phyloP scores from a whole-genome alignment of 2,113 vertebrate genomes.

The Sturnira hondurensis region DNA sequence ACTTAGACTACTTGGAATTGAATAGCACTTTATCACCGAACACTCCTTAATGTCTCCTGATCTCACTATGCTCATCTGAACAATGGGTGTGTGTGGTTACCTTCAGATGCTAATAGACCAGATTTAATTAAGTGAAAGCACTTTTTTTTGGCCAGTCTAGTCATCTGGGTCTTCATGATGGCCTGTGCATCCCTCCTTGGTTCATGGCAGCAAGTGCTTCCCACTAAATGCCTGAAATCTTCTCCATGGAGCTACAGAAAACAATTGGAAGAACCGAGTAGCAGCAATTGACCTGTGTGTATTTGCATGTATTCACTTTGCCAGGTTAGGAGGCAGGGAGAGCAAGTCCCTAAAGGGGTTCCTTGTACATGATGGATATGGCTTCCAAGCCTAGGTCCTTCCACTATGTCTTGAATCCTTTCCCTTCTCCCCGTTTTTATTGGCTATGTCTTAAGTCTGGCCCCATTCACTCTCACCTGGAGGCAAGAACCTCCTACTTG shows the following conservation, averaged over 20 bases:
- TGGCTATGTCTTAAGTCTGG: not conserved
- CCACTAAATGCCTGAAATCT: not conserved
- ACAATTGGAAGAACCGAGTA: accelerated
- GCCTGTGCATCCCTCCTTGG: not conserved
- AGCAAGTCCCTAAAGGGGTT: not conserved
- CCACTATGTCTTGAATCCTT: not conserved
- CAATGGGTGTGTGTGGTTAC: not conserved
- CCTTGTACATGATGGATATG: not conserved
- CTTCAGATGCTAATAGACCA: not conserved
- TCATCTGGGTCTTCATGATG: not conserved
- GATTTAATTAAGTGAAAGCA: not conserved
- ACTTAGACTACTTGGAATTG: not conserved
- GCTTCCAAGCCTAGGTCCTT: not conserved
- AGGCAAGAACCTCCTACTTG: not conserved
- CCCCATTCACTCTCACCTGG: not conserved
- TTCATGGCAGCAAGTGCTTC: not conserved
- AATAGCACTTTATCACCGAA: not conserved
- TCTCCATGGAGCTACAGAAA: not conserved
- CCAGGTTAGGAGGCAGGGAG: not conserved
- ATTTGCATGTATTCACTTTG: not conserved
- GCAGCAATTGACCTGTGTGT: not conserved
- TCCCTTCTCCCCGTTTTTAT: not conserved
- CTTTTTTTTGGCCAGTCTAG: not conserved
- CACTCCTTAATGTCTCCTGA: not conserved
- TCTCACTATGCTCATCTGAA: not conserved